Base-by-base conservation (phyloP, 2,888 invertebrate genomes). In the Patella pellucida region DNA sequence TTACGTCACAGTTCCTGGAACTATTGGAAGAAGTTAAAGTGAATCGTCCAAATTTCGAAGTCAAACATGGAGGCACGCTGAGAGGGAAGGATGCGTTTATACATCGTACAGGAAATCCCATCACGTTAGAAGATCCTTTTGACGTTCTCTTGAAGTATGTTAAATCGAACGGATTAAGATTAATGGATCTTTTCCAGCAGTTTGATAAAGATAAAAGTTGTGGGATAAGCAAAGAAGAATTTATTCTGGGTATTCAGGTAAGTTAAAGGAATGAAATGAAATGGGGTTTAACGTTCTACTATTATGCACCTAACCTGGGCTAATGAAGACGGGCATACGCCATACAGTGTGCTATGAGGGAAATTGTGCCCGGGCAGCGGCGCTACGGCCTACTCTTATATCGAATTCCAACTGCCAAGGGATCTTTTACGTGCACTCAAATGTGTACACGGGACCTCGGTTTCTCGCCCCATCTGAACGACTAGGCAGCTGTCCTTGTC, bases 141-240 rank as follows among this genome's bases (percentile, higher is more conserved):
- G 83, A 85, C 7, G 84, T 85, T 62, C 82, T 87, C 54, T 79
- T 83, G 52, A 71, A 78, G 52, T 86, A 82, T 72, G 79, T 85
- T 1, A 81, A 84, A n/a, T 76, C 78, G 7, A 74, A 79, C n/a
- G 80, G 83, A 51, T 71, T 85, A 19, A 79, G 86, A 27, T 77
- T 86, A 15, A 71, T 87, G 62, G 87, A 88, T 73, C 76, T 88
- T 52, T 87, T 88, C 79, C 82, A 80, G 56, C 78, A 77, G 69
- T 82, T 87, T 27, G 88, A 88, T 80, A 81, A 72, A 16, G 85
- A 88, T 76, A 81, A 83, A 67, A 86, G 83, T 52, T 81, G 82
- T 68, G 73, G 81, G 23, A 69, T 88, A 27, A 77, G 82, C 3
- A 56, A 72, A 9, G 78, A 81, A 14, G 88, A 88, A 74, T 83